phyloP scores from a whole-genome alignment of 2,888 invertebrate genomes.

The Catotricha subobsoleta region DNA sequence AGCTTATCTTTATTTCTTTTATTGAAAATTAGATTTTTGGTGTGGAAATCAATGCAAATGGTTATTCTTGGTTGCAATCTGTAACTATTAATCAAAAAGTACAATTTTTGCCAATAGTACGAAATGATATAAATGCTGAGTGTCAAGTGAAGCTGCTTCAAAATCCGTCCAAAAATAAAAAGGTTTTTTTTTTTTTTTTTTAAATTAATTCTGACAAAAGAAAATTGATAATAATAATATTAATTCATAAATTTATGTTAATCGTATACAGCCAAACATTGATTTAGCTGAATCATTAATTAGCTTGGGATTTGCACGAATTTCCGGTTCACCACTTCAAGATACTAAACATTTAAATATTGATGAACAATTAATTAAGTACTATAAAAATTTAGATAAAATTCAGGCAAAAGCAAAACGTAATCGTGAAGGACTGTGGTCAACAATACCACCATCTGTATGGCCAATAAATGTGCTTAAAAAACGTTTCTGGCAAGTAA shows the following conservation, averaged over 20 bases:
- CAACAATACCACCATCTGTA: conserved; percentile 14
- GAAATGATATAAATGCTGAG: conserved; percentile 23
- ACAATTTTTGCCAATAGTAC: conserved; percentile 29
- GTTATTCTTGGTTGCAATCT: conserved; percentile 32
- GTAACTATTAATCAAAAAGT: conserved; percentile 28
- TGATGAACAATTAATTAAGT: conserved; percentile 15
- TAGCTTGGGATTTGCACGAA: conserved; percentile 24
- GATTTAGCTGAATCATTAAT: conserved; percentile 25
- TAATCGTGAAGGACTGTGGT: conserved; percentile 16
- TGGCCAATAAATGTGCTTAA: conserved; percentile 12
- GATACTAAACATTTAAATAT: conserved; percentile 5
- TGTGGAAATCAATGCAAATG: conserved; percentile 24
- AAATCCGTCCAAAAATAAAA: not conserved
- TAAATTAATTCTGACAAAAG: not conserved
- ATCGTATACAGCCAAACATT: conserved; percentile 12
- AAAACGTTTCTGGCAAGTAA: conserved; percentile 9
- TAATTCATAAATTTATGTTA: too few species aligned
- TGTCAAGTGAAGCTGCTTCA: conserved; percentile 27
- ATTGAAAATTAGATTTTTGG: conserved; percentile 18
- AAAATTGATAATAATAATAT: not conserved
- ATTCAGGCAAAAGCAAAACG: conserved; percentile 14
- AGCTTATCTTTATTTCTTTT: not conserved
- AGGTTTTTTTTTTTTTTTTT: conserved; percentile 1
- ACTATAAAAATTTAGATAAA: conserved; percentile 19
- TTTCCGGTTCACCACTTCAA: conserved; percentile 11